These are phyloP conservation scores for Cydia pomonella DNA, from an alignment of 1,140 invertebrate species.

Conservation along the genomic window DNA sequence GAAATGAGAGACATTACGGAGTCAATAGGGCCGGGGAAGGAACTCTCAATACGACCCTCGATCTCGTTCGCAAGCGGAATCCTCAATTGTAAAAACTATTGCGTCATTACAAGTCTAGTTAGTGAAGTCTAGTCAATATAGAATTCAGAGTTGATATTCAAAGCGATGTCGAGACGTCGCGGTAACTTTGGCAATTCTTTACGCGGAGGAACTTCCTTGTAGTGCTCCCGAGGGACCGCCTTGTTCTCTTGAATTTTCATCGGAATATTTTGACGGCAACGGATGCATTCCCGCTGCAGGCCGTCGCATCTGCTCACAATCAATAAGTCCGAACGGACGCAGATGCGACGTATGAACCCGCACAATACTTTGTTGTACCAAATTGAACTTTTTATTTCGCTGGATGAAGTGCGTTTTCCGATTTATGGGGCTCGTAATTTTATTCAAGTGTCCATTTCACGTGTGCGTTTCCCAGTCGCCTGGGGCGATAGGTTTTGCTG, in stretches of 20 bases:
- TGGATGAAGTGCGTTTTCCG: slow-evolving; percentile 66
- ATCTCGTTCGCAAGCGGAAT: slow-evolving; percentile 53
- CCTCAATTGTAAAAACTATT: slow-evolving; percentile 52
- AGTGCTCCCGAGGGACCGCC: slow-evolving; percentile 39
- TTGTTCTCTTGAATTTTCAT: slow-evolving; percentile 44
- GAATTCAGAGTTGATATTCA: slow-evolving; percentile 44
- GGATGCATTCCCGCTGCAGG: slow-evolving; percentile 50
- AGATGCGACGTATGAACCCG: slow-evolving; percentile 57
- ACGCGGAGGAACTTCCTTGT: slow-evolving; percentile 27
- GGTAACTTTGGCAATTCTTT: slow-evolving; percentile 44
- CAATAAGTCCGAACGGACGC: slow-evolving; percentile 64
- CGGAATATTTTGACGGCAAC: slow-evolving; percentile 53
- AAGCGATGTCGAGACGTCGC: slow-evolving; percentile 40
- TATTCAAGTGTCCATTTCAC: slow-evolving; percentile 51
- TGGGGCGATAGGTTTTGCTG: slow-evolving; percentile 2
- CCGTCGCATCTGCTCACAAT: slow-evolving; percentile 66
- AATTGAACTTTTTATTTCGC: slow-evolving; percentile 70
- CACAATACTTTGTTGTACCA: slow-evolving; percentile 54
- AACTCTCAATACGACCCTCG: slow-evolving; percentile 55
- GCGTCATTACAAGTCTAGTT: slow-evolving; percentile 39
- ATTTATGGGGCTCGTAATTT: slow-evolving; percentile 54
- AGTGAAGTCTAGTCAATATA: slow-evolving; percentile 17
- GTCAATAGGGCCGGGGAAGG: slow-evolving; percentile 61
- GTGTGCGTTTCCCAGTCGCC: slow-evolving; percentile 52
- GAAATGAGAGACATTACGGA: slow-evolving; percentile 74